Conservation (phyloP, 2,888 invertebrate species). For the Harpagoxenus sublaevis region DNA sequence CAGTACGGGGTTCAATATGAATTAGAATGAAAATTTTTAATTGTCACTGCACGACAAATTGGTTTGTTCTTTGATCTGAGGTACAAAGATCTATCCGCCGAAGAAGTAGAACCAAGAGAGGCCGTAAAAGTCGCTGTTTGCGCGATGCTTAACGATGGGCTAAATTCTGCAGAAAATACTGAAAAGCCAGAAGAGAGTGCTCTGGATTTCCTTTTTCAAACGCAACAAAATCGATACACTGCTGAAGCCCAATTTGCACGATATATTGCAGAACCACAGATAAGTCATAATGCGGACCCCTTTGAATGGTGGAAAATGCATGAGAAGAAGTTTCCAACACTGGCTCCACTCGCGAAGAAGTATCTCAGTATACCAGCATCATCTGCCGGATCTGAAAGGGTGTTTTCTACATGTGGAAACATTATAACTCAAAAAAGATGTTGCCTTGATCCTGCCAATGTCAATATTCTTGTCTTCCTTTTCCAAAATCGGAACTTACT, state of each 20-base stretch:
- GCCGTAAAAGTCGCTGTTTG: neutral
- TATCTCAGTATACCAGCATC: neutral
- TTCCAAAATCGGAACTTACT: too few relatives aligned
- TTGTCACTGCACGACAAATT: neutral
- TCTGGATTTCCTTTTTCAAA: neutral
- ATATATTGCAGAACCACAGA: neutral
- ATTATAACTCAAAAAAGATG: constrained; percentile 4
- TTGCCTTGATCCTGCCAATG: neutral
- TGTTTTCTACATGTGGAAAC: neutral
- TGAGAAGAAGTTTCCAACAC: too few relatives aligned
- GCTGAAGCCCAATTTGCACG: neutral
- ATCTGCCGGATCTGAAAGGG: neutral
- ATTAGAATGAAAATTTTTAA: neutral
- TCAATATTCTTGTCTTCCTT: neutral
- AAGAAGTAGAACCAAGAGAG: neutral
- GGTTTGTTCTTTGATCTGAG: neutral
- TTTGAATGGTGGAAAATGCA: too few relatives aligned
- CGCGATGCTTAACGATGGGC: neutral
- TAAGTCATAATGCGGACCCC: too few relatives aligned
- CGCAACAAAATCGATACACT: neutral
- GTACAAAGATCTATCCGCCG: neutral
- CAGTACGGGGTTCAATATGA: neutral
- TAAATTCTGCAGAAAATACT: neutral
- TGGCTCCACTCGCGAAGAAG: too few relatives aligned
- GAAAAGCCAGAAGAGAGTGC: neutral